Evolutionary conservation across 2,797 vertebrate genomes (phyloP).

Genomic region (Notamacropus eugenii): DNA sequence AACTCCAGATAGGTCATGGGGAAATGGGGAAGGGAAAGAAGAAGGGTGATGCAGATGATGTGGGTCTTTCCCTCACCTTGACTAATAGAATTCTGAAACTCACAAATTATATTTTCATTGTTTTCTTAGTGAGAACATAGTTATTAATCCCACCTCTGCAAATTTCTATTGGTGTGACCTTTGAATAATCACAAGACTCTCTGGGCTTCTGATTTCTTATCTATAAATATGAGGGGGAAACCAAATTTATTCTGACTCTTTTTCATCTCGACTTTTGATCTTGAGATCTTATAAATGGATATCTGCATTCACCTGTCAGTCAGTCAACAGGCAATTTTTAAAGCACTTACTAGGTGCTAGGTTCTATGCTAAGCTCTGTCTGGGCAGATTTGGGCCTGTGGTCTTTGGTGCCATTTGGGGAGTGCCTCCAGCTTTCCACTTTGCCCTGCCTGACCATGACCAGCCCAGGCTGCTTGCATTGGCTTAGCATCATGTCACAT

Average conservation of each 20-base stretch:
- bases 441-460: constrained; percentile 12
- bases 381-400: constrained; percentile 46
- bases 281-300: not conserved
- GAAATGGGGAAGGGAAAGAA: not conserved
- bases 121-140: not conserved
- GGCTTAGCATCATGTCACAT: constrained; percentile 65
- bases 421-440: constrained; percentile 65
- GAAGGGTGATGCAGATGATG: not conserved
- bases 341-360: not conserved
- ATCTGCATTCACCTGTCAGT: not conserved
- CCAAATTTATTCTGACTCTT: not conserved
- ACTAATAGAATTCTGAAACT: not conserved
- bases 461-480: constrained; percentile 11
- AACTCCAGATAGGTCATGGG: not conserved
- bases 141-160: not conserved
- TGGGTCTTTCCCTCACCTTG: no score
- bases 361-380: constrained; percentile 41
- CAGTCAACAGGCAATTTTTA: not conserved
- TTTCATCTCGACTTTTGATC: not conserved
- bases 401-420: constrained; percentile 48
- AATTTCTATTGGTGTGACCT: not conserved
- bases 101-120: not conserved
- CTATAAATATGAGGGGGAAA: not conserved
- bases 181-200: not conserved
- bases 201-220: not conserved